These are phyloP conservation scores for Anguilla megastoma DNA, from an alignment of 2,797 vertebrate genomes.

Conservation along the genomic window DNA sequence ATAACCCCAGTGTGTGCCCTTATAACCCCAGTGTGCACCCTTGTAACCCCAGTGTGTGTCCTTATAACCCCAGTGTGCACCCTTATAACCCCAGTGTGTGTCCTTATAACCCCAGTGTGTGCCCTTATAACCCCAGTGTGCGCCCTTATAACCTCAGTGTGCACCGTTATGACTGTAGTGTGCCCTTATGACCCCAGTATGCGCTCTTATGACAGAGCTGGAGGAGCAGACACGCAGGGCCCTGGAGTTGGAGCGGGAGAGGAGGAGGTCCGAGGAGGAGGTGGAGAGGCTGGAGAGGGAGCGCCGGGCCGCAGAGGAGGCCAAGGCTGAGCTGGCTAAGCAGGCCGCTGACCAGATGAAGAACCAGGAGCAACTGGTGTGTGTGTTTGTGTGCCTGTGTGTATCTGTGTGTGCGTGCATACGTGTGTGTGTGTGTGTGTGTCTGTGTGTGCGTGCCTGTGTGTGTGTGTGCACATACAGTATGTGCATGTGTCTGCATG, in stretches of 20 bases:
- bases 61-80: no score
- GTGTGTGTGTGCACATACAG: not conserved
- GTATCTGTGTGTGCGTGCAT: no score
- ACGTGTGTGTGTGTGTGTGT: not conserved
- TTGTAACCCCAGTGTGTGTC: no score
- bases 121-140: no score
- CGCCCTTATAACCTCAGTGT: no score
- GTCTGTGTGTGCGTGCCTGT: not conserved
- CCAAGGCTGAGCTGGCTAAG: slow-evolving; percentile 91
- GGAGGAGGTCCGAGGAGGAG: slow-evolving; percentile 84
- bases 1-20: no score
- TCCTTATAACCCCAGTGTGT: no score
- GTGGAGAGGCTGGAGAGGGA: slow-evolving; percentile 89
- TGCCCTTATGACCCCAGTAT: not conserved
- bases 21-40: no score
- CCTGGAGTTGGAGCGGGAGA: slow-evolving; percentile 86
- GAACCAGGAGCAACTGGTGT: slow-evolving; percentile 95
- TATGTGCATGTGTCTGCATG: not conserved
- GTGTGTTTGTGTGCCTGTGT: slow-evolving; percentile 36
- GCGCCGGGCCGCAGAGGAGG: slow-evolving; percentile 84
- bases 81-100: no score
- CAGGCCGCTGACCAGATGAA: slow-evolving; percentile 89
- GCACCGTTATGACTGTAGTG: no score
- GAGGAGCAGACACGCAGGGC: slow-evolving; percentile 89
- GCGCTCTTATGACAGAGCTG: slow-evolving; percentile 73